Percentiles rank a stretch among this genome's conserved stretches.
phyloP scores from a whole-genome alignment of 2,888 invertebrate genomes.

The Ectobius pallidus region DNA sequence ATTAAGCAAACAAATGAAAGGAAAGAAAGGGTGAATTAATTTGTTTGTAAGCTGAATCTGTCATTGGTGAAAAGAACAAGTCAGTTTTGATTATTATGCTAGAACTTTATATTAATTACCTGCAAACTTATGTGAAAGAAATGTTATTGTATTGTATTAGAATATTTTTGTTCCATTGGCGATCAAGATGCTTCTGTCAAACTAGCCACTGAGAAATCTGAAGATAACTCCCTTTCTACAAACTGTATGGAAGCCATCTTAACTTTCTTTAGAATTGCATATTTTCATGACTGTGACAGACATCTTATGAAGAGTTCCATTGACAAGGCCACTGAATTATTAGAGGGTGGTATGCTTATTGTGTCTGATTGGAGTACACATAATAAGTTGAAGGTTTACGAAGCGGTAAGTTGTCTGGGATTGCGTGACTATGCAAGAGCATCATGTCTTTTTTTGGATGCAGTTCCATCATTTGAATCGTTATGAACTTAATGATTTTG shows the following conservation, averaged over 20 bases:
- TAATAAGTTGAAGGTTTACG: slow-evolving; percentile 95
- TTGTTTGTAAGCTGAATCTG: too few species aligned
- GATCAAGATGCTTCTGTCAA: slow-evolving; percentile 61
- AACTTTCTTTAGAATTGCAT: slow-evolving; percentile 63
- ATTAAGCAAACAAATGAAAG: too few species aligned
- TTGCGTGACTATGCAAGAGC: slow-evolving; percentile 96
- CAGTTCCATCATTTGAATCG: slow-evolving; percentile 98
- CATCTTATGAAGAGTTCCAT: slow-evolving; percentile 57
- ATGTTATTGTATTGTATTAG: too few species aligned
- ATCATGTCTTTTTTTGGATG: slow-evolving; percentile 93
- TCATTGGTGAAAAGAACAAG: too few species aligned
- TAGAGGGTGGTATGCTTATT: background rate
- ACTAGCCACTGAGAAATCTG: slow-evolving; percentile 61
- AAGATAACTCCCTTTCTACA: slow-evolving; percentile 62
- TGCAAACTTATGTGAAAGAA: too few species aligned
- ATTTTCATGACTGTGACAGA: slow-evolving; percentile 65
- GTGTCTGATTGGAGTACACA: slow-evolving; percentile 97
- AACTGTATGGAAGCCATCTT: slow-evolving; percentile 64
- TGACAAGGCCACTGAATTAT: slow-evolving; percentile 58
- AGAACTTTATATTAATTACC: too few species aligned
- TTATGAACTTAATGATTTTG: slow-evolving; percentile 98
- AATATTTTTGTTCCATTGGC: slow-evolving; percentile 63
- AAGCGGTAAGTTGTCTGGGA: slow-evolving; percentile 94
- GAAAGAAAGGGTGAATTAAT: too few species aligned
- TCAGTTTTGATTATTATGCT: too few species aligned